phyloP scores from a whole-genome alignment of 2,888 invertebrate species.

The Mamestra brassicae region DNA sequence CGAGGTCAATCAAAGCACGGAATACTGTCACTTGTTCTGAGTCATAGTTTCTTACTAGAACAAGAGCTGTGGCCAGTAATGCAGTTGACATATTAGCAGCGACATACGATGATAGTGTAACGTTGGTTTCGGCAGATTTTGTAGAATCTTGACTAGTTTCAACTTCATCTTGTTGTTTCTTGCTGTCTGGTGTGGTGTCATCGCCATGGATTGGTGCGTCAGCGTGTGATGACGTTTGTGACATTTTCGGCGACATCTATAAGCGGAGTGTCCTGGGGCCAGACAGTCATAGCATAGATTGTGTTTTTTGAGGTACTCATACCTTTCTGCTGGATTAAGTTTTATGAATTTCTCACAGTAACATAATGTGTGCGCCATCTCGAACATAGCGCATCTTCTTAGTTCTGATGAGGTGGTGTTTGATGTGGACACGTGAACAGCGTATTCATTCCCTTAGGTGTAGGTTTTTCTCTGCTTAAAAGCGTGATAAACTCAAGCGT shows the following conservation, averaged over 20 bases:
- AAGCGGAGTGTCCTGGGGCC: slow-evolving; percentile 19
- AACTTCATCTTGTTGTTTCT: background rate
- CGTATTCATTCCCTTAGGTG: too few species aligned
- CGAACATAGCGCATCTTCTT: too few species aligned
- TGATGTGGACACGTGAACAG: too few species aligned
- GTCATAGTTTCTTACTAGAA: slow-evolving; percentile 12
- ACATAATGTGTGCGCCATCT: too few species aligned
- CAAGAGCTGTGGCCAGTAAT: slow-evolving; percentile 41
- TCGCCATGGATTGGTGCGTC: slow-evolving; percentile 9
- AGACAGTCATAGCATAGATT: slow-evolving; percentile 24
- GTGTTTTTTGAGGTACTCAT: slow-evolving; percentile 8
- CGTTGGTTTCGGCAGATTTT: background rate
- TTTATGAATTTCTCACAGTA: too few species aligned
- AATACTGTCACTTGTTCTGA: slow-evolving; percentile 8
- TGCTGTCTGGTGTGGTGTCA: slow-evolving; percentile 12
- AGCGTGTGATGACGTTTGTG: slow-evolving; percentile 26
- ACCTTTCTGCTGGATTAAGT: too few species aligned
- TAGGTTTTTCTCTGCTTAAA: too few species aligned
- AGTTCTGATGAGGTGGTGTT: too few species aligned
- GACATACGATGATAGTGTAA: slow-evolving; percentile 13
- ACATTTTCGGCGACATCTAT: slow-evolving; percentile 9
- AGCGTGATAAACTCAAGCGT: too few species aligned
- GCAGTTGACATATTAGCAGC: slow-evolving; percentile 21
- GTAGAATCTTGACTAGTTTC: background rate
- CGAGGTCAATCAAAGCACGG: slow-evolving; percentile 49